Evolutionary conservation across 2,888 invertebrate genomes (phyloP), one percentile per base, ranked within the genome.

Genomic region (Buathra laborator): DNA sequence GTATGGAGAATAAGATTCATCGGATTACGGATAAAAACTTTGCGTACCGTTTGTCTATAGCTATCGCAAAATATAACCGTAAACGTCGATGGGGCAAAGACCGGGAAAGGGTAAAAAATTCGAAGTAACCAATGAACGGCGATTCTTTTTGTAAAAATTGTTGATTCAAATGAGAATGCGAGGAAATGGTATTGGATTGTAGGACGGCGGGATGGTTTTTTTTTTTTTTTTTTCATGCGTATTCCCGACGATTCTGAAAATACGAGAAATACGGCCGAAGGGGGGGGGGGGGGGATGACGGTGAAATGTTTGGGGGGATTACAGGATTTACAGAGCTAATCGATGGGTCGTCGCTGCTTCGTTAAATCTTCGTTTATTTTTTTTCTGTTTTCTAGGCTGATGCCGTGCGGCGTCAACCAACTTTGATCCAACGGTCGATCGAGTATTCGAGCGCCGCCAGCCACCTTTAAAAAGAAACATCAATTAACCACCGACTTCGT

Each of bases 361-460:
- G 83, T 88, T 81, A 79, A 87, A 87, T 86, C 84, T 81, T 89
- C 86, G 83, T 77, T 87, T 89, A 7, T 56, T 19, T 53, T 56
- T 24, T 88, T 53, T 56, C 24, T 37, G 16, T 56, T 24, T 87
- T 86, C 85, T 80, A 78, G 82, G 87, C 85, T 87, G 86, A 84
- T 86, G 71, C 82, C 81, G 84, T 78, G 78, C 86, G 86, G 83
- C 87, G 90, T 96, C 95, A 96, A 95, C 96, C 96, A 90, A 97
- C 96, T 94, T 97, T 97, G 95, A 97, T 96, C 97, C 98, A 99
- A 90, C 98, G 96, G 94, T 98, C 98, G 94, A 99, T 98, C 83
- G 98, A 98, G 94, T 98, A 98, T 94, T 98, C 98, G 92, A 98
- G 94, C 84, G 98, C 98, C 86, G 98, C 98, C 94, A 98, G 96